Conservation (phyloP, 2,797 vertebrate species). For the Lacerta agilis region DNA sequence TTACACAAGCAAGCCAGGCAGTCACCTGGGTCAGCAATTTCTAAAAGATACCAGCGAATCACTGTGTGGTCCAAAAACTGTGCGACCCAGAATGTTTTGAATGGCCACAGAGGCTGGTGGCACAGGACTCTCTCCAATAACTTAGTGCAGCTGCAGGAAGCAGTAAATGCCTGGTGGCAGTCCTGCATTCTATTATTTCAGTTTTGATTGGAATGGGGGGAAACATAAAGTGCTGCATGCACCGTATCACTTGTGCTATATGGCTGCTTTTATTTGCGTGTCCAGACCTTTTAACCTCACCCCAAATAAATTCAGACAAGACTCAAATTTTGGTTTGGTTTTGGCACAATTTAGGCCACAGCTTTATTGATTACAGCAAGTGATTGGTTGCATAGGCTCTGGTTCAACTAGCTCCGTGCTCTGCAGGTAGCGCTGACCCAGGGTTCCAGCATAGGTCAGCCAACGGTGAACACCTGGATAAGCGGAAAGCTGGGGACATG, state of each 20-base stretch:
- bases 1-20: no score
- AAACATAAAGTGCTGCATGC: neutral
- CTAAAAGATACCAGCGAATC: neutral
- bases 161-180: neutral
- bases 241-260: neutral
- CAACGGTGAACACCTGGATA: no score
- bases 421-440: no score
- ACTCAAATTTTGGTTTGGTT: no score
- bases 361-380: no score
- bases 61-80: neutral
- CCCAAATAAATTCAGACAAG: no score
- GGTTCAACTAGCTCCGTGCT: no score
- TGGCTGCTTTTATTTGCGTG: neutral
- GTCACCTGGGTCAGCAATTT: neutral
- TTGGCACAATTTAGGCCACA: no score
- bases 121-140: neutral
- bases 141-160: neutral
- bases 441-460: no score
- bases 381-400: no score
- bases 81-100: neutral
- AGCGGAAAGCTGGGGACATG: no score
- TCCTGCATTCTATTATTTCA: neutral
- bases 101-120: neutral
- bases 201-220: neutral
- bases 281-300: no score